Conservation (phyloP, 2,797 vertebrate species). For the Pipistrellus pipistrellus region DNA sequence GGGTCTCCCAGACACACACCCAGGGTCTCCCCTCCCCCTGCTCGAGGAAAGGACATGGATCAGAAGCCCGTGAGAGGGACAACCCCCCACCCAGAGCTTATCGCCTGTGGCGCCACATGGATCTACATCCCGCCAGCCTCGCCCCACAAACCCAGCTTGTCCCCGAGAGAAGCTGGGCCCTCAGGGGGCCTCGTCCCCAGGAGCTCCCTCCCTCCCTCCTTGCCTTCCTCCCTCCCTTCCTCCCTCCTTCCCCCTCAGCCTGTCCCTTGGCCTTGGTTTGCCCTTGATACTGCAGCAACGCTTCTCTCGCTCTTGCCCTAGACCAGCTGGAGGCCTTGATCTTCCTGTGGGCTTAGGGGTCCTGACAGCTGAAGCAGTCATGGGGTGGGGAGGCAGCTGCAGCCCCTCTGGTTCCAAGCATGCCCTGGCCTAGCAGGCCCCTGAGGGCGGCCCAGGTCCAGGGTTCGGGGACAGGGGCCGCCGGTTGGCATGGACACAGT, state of each 20-base stretch:
- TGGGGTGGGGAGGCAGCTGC: neutral
- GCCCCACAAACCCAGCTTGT: neutral
- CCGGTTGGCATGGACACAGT: conserved; percentile 75
- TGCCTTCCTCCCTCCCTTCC: neutral
- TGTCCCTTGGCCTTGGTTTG: conserved; percentile 90
- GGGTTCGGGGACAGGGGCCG: neutral
- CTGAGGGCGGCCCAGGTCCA: neutral
- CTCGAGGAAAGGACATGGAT: neutral
- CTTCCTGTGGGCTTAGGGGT: neutral
- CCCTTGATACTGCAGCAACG: conserved; percentile 92
- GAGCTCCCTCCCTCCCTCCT: neutral
- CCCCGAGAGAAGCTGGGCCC: neutral
- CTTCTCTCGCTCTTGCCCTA: conserved; percentile 59
- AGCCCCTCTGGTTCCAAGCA: neutral
- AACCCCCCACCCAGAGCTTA: neutral
- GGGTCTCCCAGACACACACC: neutral
- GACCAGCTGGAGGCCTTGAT: neutral
- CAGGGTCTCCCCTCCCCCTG: neutral
- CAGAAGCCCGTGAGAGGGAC: neutral
- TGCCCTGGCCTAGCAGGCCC: neutral
- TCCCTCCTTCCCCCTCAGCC: conserved; percentile 27
- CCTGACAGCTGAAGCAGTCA: neutral
- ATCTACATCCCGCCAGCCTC: neutral
- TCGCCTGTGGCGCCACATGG: neutral
- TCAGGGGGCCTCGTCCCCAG: neutral